Evolutionary conservation across 2,888 invertebrate species (phyloP).

Genomic region (Augiades crinisus): DNA sequence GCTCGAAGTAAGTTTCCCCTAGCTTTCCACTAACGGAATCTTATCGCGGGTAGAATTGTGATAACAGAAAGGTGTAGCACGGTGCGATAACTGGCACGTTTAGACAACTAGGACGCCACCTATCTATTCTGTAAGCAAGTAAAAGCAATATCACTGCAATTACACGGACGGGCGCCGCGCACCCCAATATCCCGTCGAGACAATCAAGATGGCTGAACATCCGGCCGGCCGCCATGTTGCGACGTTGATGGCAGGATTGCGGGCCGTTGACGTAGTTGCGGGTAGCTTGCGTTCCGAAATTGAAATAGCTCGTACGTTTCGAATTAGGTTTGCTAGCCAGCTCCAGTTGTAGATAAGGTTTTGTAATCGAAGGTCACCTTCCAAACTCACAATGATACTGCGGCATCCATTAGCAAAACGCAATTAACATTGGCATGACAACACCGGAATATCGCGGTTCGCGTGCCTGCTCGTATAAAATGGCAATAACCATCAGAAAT

Average conservation of each 20-base stretch:
- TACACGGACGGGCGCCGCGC: constrained; percentile 42
- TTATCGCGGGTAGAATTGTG: too few relatives aligned
- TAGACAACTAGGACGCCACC: background rate
- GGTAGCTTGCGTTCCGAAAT: constrained; percentile 15
- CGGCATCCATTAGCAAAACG: background rate
- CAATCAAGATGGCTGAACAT: constrained; percentile 70
- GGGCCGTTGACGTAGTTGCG: constrained; percentile 26
- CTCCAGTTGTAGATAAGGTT: background rate
- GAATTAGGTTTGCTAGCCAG: too few relatives aligned
- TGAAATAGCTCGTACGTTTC: too few relatives aligned
- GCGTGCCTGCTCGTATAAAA: background rate
- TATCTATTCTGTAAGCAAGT: constrained; percentile 38
- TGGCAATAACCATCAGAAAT: background rate
- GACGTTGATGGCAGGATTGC: constrained; percentile 33
- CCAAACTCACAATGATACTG: background rate
- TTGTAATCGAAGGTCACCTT: background rate
- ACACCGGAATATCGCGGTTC: background rate
- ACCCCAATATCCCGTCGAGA: constrained; percentile 51
- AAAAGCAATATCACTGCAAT: constrained; percentile 53
- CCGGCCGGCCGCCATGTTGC: constrained; percentile 62
- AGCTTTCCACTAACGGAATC: too few relatives aligned
- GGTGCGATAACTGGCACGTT: too few relatives aligned
- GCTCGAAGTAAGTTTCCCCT: too few relatives aligned
- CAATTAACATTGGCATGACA: constrained; percentile 5
- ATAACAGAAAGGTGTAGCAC: too few relatives aligned